phyloP scores from a whole-genome alignment of 2,888 invertebrate genomes.

The Sinohyriopsis cumingii region DNA sequence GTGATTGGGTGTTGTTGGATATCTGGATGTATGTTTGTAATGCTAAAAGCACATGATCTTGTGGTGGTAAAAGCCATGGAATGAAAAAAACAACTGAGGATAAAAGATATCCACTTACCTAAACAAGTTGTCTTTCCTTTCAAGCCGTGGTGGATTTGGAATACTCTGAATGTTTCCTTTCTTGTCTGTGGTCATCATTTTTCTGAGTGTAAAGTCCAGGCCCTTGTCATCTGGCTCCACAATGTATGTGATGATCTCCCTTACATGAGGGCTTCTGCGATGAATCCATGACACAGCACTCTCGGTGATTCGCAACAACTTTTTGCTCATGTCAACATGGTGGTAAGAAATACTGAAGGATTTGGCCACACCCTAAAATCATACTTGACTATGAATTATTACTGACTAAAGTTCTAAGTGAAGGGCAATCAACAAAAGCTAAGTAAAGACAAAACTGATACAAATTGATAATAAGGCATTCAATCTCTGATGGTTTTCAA shows the following conservation, averaged over 20 bases:
- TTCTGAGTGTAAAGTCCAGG: slow-evolving; percentile 64
- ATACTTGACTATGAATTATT: background rate
- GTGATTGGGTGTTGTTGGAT: too few species aligned
- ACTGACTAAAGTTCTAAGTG: background rate
- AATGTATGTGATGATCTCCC: slow-evolving; percentile 66
- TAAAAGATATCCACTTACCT: slow-evolving; percentile 45
- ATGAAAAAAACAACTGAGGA: too few species aligned
- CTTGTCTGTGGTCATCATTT: slow-evolving; percentile 66
- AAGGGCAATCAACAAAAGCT: background rate
- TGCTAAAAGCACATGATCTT: too few species aligned
- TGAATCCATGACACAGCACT: slow-evolving; percentile 70
- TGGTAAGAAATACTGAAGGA: slow-evolving; percentile 71
- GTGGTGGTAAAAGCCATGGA: too few species aligned
- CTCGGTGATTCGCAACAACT: slow-evolving; percentile 68
- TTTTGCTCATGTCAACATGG: slow-evolving; percentile 66
- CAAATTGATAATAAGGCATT: too few species aligned
- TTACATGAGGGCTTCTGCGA: slow-evolving; percentile 63
- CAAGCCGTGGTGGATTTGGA: slow-evolving; percentile 60
- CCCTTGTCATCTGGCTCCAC: slow-evolving; percentile 64
- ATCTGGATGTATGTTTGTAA: too few species aligned
- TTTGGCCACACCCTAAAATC: slow-evolving; percentile 68
- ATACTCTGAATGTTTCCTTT: slow-evolving; percentile 57
- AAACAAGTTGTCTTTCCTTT: slow-evolving; percentile 70
- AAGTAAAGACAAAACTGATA: too few species aligned
- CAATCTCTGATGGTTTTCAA: too few species aligned